These are phyloP conservation scores for Mystacides longicornis DNA, from an alignment of 2,888 invertebrate genomes.

Conservation along the genomic window DNA sequence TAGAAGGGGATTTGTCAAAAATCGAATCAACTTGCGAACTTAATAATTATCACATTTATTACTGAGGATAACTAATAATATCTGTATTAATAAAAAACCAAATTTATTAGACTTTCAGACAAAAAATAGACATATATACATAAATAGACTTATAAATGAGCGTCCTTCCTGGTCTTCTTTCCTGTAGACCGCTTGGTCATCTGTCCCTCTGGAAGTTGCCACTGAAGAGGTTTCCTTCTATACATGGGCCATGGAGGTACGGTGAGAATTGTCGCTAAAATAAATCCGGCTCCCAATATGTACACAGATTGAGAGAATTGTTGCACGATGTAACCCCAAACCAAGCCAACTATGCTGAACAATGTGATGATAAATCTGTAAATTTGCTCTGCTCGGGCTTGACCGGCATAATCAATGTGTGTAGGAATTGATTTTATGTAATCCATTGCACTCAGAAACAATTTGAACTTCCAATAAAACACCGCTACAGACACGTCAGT, in stretches of 20 bases:
- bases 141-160: background rate
- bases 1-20: no score
- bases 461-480: conserved; percentile 2
- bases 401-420: conserved; percentile 76
- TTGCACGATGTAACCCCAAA: conserved; percentile 90
- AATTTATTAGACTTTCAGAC: no score
- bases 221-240: conserved; percentile 75
- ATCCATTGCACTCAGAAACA: conserved; percentile 34
- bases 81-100: no score
- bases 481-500: conserved; percentile 12
- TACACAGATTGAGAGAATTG: conserved; percentile 94
- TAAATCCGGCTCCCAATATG: conserved; percentile 84
- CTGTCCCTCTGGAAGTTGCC: conserved; percentile 57
- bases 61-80: no score
- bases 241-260: conserved; percentile 98
- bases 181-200: conserved; percentile 15
- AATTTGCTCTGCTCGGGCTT: conserved; percentile 80
- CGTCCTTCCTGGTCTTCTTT: conserved; percentile 31
- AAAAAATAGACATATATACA: background rate
- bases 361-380: conserved; percentile 84
- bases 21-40: no score
- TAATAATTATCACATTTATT: no score
- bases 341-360: conserved; percentile 84
- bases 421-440: conserved; percentile 46
- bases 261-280: conserved; percentile 76